Percentiles rank a stretch among this genome's conserved stretches.
These are phyloP conservation scores for Caenorhabditis remanei DNA, from an alignment of 1,140 invertebrate genomes.

Conservation along the genomic window DNA sequence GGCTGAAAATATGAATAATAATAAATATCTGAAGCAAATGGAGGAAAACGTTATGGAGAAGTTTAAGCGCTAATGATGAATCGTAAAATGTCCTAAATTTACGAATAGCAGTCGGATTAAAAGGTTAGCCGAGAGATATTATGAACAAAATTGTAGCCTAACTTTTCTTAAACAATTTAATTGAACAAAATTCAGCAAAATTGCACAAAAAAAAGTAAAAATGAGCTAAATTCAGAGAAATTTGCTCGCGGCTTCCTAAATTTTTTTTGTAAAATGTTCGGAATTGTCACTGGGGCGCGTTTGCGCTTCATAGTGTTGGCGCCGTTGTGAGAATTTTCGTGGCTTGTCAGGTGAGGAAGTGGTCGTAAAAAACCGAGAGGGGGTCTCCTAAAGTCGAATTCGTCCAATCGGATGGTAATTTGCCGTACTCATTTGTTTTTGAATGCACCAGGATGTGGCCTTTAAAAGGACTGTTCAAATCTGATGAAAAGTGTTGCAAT, in stretches of 20 bases:
- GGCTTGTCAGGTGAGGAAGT: too few species aligned
- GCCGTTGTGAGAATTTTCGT: not conserved
- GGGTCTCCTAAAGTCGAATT: not conserved
- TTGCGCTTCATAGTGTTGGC: not conserved
- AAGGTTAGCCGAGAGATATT: too few species aligned
- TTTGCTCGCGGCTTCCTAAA: conserved; percentile 1
- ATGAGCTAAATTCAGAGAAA: not conserved
- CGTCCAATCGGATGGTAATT: not conserved
- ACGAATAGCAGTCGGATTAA: too few species aligned
- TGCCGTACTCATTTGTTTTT: not conserved
- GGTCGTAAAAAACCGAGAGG: not conserved
- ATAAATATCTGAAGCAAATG: not conserved
- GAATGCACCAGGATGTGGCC: too few species aligned
- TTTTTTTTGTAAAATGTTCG: conserved; percentile 30
- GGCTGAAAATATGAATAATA: not conserved
- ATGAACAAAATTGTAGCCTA: too few species aligned
- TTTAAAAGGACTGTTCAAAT: not conserved
- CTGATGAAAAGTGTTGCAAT: conserved; percentile 30
- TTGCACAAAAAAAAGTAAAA: not conserved
- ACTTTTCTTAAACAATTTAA: too few species aligned
- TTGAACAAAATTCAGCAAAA: too few species aligned
- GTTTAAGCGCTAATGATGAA: too few species aligned
- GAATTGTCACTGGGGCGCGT: not conserved
- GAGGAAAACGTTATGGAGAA: not conserved
- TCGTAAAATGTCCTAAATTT: too few species aligned